Base-by-base conservation (phyloP, 2,797 vertebrate genomes). In the Neosilurus hyrtlii region DNA sequence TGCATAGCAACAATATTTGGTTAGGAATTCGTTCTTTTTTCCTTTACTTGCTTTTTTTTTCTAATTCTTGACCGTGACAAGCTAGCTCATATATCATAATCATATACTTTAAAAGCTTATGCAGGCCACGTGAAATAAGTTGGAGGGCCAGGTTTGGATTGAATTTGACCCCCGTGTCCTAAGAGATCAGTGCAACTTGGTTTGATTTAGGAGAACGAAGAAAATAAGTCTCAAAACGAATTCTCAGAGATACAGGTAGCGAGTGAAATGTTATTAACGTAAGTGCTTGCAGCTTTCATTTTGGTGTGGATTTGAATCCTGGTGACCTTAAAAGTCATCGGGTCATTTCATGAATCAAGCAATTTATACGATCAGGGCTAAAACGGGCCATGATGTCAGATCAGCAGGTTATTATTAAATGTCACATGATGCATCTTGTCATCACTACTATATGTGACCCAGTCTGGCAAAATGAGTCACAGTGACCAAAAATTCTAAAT, bases 351-450 rank as follows among this genome's bases (percentile, higher is more conserved):
- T 9, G 9, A 73, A 30, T 2, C 9, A 5, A 37, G 18, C 18
- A 75, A 1, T 37, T 22, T 4, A 37, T 24, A 57, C 5, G 26
- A 59, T 59, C 10, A 1, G 61, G 18, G 56, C 3, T 59, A 9
- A 43, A 37, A 8, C 73, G 43, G 30, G 20, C 43, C 30, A 54
- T 22, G 56, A 24, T 63, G n/a, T 82, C 37, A 20, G n/a, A 73
- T 74, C n/a, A 37, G 10, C 26, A 75, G 20, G 51, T 82, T 67
- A 43, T 57, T 26, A 43, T 74, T 66, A 18, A 54, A 82, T 74
- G 81, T 18, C 22, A 66, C 30, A 35, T 73, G 68, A 71, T 14
- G 37, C 9, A 9, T 79, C 65, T 67, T 15, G 4, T 49, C 67
- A 61, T 59, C 54, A 30, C 9, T 57, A 9, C 14, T 6, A 49